phyloP scores from a whole-genome alignment of 2,888 invertebrate species.

The Lasioglossum vierecki region DNA sequence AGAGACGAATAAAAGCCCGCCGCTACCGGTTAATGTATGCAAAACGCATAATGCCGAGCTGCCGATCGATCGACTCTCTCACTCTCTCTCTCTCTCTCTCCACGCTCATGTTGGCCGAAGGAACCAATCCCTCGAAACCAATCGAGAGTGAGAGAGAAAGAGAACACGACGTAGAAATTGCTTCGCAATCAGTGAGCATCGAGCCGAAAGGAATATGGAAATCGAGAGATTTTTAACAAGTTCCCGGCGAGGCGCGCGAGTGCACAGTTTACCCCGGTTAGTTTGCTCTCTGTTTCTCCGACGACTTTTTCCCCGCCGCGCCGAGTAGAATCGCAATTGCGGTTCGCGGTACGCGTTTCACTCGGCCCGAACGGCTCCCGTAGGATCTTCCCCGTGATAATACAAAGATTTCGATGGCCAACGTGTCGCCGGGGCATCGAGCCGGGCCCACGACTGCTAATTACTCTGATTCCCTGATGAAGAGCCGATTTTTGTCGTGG shows the following conservation, averaged over 20 bases:
- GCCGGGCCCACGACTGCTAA: not conserved
- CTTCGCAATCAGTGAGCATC: constrained; percentile 33
- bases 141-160: not conserved
- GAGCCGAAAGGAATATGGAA: constrained; percentile 42
- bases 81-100: not conserved
- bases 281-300: not conserved
- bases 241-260: constrained; percentile 12
- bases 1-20: constrained; percentile 38
- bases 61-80: not conserved
- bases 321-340: not conserved
- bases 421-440: not conserved
- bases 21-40: constrained; percentile 45
- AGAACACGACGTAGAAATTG: constrained; percentile 32
- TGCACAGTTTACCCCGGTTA: constrained; percentile 12
- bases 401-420: not conserved
- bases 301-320: not conserved
- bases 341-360: not conserved
- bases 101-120: constrained; percentile 20
- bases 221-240: constrained; percentile 38
- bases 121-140: constrained; percentile 13
- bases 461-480: not conserved
- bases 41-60: constrained; percentile 43
- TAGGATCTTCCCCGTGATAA: not conserved
- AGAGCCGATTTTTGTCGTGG: not conserved
- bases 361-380: not conserved